Base-by-base conservation (phyloP, 2,113 vertebrate species). In the Pelodiscus sinensis region DNA sequence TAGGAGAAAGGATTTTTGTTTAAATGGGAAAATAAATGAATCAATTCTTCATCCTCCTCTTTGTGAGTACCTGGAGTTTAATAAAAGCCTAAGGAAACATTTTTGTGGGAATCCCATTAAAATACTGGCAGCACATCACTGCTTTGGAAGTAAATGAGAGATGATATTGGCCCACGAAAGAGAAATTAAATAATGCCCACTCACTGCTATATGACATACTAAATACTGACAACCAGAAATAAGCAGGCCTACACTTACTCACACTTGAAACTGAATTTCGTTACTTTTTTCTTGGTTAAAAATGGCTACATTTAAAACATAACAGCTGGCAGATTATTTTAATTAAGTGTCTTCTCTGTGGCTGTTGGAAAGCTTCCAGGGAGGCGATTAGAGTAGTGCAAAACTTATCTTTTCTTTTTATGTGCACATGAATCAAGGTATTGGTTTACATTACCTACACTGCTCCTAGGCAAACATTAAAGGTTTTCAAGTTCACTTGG, bases 101-200 rank as follows among this genome's bases (percentile, higher is more conserved):
- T 81, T 84, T 31, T 44, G 75, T 4, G 44, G 29, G 84, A 10
- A 84, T 7, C 5, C 38, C 18, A 3, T 89, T n/a, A 87, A 90
- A 90, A 84, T 8, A 58, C 0, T 1, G 35, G 55, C 9, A 87
- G 29, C 16, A 68, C 62, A 86, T 0, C 0, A 73, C 27, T 89
- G 78, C 2, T 54, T 24, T n/a, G 88, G 50, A 86, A 90, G 87
- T 2, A 6, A 94, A 81, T 78, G 18, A 60, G 81, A 90, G 14
- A 94, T 88, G 87, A 81, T 55, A 92, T 0, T n/a, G 52, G 57
- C 50, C 71, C 77, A 83, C 82, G 94, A 93, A 78, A 22, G 15
- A 88, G 44, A 51, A 88, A 78, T 90, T 90, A 88, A 90, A 73
- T 77, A 87, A 51, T n/a, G 94, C 84, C 58, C 82, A 96, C 85